Conservation (phyloP, 2,797 vertebrate genomes). For the Pitangus sulphuratus region DNA sequence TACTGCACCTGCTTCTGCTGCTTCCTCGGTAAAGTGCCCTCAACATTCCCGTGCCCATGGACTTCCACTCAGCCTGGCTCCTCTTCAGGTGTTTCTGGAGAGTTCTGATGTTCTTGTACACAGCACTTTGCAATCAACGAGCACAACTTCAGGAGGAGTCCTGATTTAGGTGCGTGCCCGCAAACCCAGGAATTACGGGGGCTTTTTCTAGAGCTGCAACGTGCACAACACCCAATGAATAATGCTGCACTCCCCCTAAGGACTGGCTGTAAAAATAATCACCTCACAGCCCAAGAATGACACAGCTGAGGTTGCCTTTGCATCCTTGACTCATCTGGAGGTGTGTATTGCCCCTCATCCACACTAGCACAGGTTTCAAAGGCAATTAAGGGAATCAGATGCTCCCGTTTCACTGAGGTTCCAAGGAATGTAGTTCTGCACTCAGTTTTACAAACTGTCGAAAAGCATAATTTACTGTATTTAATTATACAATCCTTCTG, state of each 20-base stretch:
- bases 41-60: not conserved
- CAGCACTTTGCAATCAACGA: not conserved
- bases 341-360: not conserved
- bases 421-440: not conserved
- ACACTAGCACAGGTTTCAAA: not conserved
- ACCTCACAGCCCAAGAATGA: not conserved
- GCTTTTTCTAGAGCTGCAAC: conserved; percentile 24
- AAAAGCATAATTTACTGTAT: not conserved
- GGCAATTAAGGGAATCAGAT: not conserved
- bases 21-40: not conserved
- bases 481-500: not conserved
- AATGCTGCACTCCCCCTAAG: not conserved
- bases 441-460: not conserved
- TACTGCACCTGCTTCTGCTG: not conserved
- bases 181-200: not conserved
- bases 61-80: not conserved
- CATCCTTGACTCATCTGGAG: not conserved
- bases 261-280: conserved; percentile 8
- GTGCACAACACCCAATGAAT: not conserved
- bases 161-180: not conserved
- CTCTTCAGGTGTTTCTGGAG: not conserved
- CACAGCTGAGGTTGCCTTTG: not conserved
- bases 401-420: not conserved
- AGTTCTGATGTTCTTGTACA: not conserved
- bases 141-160: not conserved